These are phyloP conservation scores for Actinia equina DNA, from an alignment of 64 coral and sea anemone species.

Conservation along the genomic window DNA sequence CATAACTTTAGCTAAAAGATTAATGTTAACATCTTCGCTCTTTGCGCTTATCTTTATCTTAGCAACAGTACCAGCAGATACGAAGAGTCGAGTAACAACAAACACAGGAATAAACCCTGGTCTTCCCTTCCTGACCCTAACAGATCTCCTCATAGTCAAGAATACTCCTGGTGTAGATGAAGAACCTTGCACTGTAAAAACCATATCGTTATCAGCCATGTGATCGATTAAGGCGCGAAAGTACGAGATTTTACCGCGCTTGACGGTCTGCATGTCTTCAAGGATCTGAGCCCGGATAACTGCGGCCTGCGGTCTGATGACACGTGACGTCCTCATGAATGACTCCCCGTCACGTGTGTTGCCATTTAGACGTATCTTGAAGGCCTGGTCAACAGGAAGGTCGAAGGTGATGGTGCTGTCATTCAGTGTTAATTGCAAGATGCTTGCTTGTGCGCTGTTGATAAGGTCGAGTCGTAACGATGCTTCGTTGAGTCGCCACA, in stretches of 20 bases:
- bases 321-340: constrained; percentile 11
- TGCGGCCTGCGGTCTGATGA: not conserved
- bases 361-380: constrained; percentile 7
- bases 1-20: constrained; percentile 4
- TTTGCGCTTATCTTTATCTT: constrained; percentile 3
- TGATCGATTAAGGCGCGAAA: constrained; percentile 4
- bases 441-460: not conserved
- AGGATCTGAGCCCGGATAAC: not conserved
- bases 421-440: not conserved
- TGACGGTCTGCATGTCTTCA: constrained; percentile 7
- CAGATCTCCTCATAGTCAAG: constrained; percentile 6
- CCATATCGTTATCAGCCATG: not conserved
- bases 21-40: not conserved
- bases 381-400: not conserved
- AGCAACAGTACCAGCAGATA: constrained; percentile 15
- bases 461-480: not conserved
- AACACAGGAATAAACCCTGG: constrained; percentile 13
- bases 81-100: constrained; percentile 3
- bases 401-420: not conserved
- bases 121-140: not conserved
- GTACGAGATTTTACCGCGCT: constrained; percentile 13
- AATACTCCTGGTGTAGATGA: not conserved
- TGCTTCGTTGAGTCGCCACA: constrained; percentile 1
- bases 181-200: not conserved
- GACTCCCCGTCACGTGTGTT: not conserved